These are phyloP conservation scores for Caerostris darwini DNA, from an alignment of 1,140 invertebrate species.

Conservation along the genomic window DNA sequence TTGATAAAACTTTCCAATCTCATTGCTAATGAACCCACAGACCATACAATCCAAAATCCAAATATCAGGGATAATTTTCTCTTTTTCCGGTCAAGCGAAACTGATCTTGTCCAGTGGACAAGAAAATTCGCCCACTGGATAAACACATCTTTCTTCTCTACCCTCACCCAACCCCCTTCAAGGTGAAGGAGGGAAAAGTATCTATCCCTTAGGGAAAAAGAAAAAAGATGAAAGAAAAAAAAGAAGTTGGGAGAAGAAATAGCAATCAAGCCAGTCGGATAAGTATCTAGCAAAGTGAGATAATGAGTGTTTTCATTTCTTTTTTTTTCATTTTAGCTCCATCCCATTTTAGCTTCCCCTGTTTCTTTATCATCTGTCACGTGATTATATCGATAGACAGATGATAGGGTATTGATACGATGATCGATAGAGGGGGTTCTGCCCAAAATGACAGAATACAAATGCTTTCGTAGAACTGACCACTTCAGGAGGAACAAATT, in stretches of 20 bases:
- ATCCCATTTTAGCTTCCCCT: neutral
- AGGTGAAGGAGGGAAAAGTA: conserved; percentile 43
- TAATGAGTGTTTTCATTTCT: conserved; percentile 68
- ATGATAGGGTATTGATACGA: neutral
- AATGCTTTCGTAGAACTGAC: no score
- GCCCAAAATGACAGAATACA: no score
- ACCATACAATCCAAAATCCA: no score
- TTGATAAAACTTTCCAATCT: neutral
- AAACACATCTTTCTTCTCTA: conserved; percentile 14
- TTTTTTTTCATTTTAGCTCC: neutral
- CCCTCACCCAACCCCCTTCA: neutral
- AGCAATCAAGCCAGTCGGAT: conserved; percentile 68
- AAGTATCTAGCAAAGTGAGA: conserved; percentile 64
- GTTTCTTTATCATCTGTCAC: neutral
- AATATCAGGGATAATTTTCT: neutral
- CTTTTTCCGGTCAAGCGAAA: conserved; percentile 17
- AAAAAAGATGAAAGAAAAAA: neutral
- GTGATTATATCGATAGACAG: conserved; percentile 1
- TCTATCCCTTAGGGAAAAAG: neutral
- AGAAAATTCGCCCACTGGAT: conserved; percentile 48
- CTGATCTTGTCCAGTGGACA: conserved; percentile 6
- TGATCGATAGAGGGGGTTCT: neutral
- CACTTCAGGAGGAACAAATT: no score
- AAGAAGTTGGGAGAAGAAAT: conserved; percentile 7
- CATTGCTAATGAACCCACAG: neutral